phyloP scores from a whole-genome alignment of 2,888 invertebrate species.

The Hypolimnas misippus region DNA sequence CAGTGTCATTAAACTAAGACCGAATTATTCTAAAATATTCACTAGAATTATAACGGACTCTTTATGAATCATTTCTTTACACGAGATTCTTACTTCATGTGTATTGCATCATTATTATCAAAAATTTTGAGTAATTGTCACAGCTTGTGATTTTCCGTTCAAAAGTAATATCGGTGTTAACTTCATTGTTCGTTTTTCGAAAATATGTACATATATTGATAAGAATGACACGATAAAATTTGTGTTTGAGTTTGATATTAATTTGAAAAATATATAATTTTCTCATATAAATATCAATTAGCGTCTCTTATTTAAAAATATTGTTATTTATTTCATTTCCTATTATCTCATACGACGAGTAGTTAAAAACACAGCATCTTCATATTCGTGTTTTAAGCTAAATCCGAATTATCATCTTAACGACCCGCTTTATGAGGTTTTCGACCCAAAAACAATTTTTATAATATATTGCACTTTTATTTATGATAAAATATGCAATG shows the following conservation, averaged over 20 bases:
- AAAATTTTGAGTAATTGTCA: background rate
- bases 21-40: background rate
- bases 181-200: no score
- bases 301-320: no score
- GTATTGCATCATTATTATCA: background rate
- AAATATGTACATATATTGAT: no score
- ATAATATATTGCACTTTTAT: conserved; percentile 43
- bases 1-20: conserved; percentile 9
- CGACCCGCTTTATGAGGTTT: conserved; percentile 50
- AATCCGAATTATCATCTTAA: conserved; percentile 24
- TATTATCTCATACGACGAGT: background rate
- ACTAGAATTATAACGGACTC: background rate
- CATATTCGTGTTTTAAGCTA: background rate
- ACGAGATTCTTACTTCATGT: background rate
- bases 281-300: no score
- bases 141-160: background rate
- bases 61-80: background rate
- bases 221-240: no score
- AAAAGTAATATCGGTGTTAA: no score
- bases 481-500: conserved; percentile 17
- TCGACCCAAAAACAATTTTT: conserved; percentile 47
- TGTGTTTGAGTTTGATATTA: no score
- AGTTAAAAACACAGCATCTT: background rate
- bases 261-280: no score
- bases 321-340: background rate